Conservation (phyloP, 2,113 vertebrate genomes). For the Macroglossus sobrinus region DNA sequence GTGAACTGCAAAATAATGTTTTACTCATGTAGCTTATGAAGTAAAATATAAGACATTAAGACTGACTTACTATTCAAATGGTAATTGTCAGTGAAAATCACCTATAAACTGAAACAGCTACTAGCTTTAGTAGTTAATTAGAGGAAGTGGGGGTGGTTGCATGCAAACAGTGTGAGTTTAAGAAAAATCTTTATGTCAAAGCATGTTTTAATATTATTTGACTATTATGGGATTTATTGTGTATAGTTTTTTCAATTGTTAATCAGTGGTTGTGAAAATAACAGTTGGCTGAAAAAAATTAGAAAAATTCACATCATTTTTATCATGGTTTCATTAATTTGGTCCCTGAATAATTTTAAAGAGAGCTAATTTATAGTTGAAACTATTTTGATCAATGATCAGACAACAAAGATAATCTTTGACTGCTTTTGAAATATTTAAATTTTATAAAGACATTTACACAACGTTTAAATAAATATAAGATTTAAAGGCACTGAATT, state of each 20-base stretch:
- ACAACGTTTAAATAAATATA: conserved; percentile 78
- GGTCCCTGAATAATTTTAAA: conserved; percentile 67
- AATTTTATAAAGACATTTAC: conserved; percentile 76
- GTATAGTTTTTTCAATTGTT: conserved; percentile 67
- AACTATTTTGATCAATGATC: conserved; percentile 72
- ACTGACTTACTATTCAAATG: conserved; percentile 79
- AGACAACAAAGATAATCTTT: conserved; percentile 69
- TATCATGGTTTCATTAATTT: conserved; percentile 56
- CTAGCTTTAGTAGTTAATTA: conserved; percentile 76
- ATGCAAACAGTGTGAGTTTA: conserved; percentile 55
- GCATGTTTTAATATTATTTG: conserved; percentile 63
- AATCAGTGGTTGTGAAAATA: conserved; percentile 70
- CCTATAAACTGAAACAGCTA: conserved; percentile 76
- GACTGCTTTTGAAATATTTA: conserved; percentile 70
- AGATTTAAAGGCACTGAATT: conserved; percentile 79
- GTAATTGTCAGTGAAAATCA: conserved; percentile 80
- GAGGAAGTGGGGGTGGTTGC: conserved; percentile 12
- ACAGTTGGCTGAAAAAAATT: conserved; percentile 66
- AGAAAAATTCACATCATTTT: conserved; percentile 62
- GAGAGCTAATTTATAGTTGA: conserved; percentile 67
- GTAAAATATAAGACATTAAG: conserved; percentile 78
- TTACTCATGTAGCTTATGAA: conserved; percentile 81
- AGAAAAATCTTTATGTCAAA: conserved; percentile 64
- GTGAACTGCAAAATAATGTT: conserved; percentile 81
- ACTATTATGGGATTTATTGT: conserved; percentile 53